A percentile compares a stretch with the other conserved stretches of the same genome.
Evolutionary conservation across 2,113 vertebrate genomes (phyloP).

Genomic region (Oryzias celebensis): DNA sequence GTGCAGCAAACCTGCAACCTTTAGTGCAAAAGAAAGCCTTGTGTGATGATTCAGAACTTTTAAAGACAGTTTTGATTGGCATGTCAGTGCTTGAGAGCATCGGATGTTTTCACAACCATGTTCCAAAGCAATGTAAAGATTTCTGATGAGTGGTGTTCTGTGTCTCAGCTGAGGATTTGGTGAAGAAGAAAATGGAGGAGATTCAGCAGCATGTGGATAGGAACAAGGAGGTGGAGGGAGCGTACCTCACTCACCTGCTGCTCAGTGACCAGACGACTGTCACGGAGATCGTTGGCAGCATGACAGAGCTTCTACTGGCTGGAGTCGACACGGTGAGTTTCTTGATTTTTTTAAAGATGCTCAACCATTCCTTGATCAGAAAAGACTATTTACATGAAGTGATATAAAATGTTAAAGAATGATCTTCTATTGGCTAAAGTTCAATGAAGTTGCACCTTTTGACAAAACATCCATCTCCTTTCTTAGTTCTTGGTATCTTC

Average conservation of each 20-base stretch:
- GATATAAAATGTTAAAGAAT: too few species aligned
- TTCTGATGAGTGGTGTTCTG: background rate
- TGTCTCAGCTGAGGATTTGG: conserved; percentile 70
- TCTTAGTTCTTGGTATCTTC: too few species aligned
- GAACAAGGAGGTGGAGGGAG: conserved; percentile 68
- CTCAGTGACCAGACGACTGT: conserved; percentile 74
- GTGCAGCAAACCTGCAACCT: background rate
- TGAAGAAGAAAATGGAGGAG: conserved; percentile 75
- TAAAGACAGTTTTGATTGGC: background rate
- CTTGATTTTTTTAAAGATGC: background rate
- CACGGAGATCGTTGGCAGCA: conserved; percentile 78
- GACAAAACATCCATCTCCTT: too few species aligned
- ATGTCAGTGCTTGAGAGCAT: too few species aligned
- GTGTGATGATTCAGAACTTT: background rate
- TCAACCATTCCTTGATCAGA: background rate
- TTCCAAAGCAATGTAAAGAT: too few species aligned
- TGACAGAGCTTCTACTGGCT: conserved; percentile 80
- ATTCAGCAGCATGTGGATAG: conserved; percentile 62
- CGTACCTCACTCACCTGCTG: conserved; percentile 82
- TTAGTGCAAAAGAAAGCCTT: background rate
- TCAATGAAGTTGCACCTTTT: too few species aligned
- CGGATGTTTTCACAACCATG: too few species aligned
- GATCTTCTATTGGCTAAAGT: too few species aligned
- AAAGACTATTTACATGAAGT: too few species aligned
- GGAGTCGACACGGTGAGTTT: conserved; percentile 82